Evolutionary conservation across 2,113 vertebrate species (phyloP), one percentile per base, ranked within the genome.

Genomic region (Hippocampus comes): DNA sequence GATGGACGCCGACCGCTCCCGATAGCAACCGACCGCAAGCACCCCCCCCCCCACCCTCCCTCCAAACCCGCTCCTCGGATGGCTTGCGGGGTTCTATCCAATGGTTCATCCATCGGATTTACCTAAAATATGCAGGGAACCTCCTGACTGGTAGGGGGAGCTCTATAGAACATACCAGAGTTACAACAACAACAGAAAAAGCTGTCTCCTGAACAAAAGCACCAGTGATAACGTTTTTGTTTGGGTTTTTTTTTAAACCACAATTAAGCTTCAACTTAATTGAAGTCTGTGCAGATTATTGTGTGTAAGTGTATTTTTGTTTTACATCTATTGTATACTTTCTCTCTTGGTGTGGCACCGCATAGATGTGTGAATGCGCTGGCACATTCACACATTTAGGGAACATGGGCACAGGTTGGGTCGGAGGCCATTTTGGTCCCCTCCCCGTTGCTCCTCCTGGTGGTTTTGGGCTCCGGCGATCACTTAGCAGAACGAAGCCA

Each of bases 381-480:
- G 74, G n/a, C 75, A 84, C 87, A 91, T 91, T 91, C 87, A 89
- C 89, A 91, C 89, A 90, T 89, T 89, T 83, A 82, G 90, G 90
- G 88, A 91, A 91, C 90, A 91, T 91, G 90, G 90, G 90, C 89
- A 89, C 82, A 87, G 88, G 89, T 91, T 90, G 89, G 88, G 87
- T 87, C 86, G 78, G 87, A 86, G 68, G 84, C 83, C 83, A 63
- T 76, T 82, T 70, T 64, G 85, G 77, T 18, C 34, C 5, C 34
- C 59, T 83, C 86, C 86, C 71, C 85, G 84, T 86, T 86, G 87
- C 88, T 90, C 81, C 86, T 86, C 80, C 82, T 83, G 76, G 89
- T 90, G 80, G 86, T 90, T 89, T 81, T 82, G 69, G 81, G 89
- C 88, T 89, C 84, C 86, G 84, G 82, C 82, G 74, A 84, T 91